A percentile compares a stretch with the other conserved stretches of the same genome.
Evolutionary conservation across 2,888 invertebrate genomes (phyloP).

Genomic region (Lasioglossum villosulum): DNA sequence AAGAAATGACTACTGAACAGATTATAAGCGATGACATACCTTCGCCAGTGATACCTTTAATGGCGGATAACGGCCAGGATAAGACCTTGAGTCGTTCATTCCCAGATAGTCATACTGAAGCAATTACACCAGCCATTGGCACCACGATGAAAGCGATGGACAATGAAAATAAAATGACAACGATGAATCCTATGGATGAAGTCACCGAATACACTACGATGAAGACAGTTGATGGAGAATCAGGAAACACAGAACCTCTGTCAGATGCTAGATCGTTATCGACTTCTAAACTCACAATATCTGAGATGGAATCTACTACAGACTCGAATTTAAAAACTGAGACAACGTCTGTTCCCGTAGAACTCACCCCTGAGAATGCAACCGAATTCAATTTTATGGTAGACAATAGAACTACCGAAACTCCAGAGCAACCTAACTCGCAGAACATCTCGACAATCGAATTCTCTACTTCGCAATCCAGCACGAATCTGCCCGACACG

Average conservation of each 20-base stretch:
- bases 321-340: neutral
- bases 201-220: conserved; percentile 2
- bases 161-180: conserved; percentile 22
- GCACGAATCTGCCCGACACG: conserved; percentile 10
- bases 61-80: conserved; percentile 15
- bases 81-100: neutral
- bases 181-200: conserved; percentile 25
- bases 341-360: neutral
- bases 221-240: neutral
- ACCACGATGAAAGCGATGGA: neutral
- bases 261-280: conserved; percentile 12
- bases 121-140: neutral
- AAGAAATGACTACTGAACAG: conserved; percentile 18
- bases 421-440: conserved; percentile 13
- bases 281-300: neutral
- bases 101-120: neutral
- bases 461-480: neutral
- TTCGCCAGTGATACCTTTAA: conserved; percentile 72
- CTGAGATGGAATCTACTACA: conserved; percentile 4
- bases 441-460: conserved; percentile 11
- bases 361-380: conserved; percentile 8
- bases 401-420: conserved; percentile 28
- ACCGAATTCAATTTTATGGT: conserved; percentile 32
- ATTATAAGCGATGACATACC: conserved; percentile 55
- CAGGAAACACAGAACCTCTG: neutral